phyloP scores from a whole-genome alignment of 2,888 invertebrate genomes.

The Ophion ventricosus region DNA sequence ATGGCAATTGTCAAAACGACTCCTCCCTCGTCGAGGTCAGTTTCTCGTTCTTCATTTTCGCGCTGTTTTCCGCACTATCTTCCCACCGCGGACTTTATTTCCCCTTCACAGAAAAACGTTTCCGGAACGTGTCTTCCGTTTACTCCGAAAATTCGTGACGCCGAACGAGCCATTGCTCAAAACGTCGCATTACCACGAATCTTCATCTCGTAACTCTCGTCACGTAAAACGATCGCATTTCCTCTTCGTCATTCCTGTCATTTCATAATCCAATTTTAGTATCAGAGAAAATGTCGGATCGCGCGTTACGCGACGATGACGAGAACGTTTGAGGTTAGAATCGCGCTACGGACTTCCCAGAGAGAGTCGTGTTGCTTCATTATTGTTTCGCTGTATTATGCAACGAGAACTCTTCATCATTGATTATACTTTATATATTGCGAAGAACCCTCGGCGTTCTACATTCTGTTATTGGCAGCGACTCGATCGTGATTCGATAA shows the following conservation, averaged over 20 bases:
- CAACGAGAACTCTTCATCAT: not conserved
- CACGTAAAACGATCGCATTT: not conserved
- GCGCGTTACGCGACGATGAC: not conserved
- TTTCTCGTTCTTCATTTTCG: slow-evolving; percentile 14
- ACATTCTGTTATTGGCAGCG: not conserved
- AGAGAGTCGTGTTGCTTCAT: not conserved
- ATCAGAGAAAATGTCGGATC: not conserved
- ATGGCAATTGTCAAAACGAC: slow-evolving; percentile 71
- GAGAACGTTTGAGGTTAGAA: not conserved
- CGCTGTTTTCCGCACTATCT: not conserved
- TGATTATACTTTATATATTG: not conserved
- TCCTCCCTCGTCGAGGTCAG: slow-evolving; percentile 76
- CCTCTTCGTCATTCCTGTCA: not conserved
- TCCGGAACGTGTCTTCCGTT: not conserved
- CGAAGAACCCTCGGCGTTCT: not conserved
- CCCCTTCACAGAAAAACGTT: not conserved
- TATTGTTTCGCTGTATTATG: not conserved
- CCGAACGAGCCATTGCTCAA: not conserved
- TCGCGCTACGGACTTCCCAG: not conserved
- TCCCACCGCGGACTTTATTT: not conserved
- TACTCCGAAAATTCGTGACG: not conserved
- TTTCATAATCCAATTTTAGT: not conserved
- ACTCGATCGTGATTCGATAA: not conserved
- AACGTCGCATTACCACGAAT: not conserved
- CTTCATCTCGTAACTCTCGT: not conserved